Evolutionary conservation across 2,888 invertebrate genomes (phyloP).

Genomic region (Ophion costatus): DNA sequence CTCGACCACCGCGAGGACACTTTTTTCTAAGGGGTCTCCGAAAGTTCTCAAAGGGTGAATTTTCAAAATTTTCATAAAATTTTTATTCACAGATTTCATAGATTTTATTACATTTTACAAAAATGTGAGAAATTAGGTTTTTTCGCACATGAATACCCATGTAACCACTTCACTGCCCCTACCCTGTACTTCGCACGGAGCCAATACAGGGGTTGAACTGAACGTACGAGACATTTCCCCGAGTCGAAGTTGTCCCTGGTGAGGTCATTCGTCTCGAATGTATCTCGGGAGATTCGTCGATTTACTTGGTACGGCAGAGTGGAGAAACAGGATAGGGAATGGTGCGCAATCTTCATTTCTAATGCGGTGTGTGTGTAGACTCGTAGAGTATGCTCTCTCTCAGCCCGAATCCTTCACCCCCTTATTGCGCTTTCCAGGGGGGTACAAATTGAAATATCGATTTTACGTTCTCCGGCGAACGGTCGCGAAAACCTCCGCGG

Average conservation of each 20-base stretch:
- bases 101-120: too few species aligned
- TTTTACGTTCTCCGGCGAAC: constrained; percentile 64
- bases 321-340: neutral
- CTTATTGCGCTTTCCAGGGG: constrained; percentile 30
- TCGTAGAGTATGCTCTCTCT: constrained; percentile 7
- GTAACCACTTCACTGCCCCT: too few species aligned
- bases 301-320: constrained; percentile 23
- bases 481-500: constrained; percentile 51
- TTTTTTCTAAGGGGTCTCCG: too few species aligned
- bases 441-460: constrained; percentile 70
- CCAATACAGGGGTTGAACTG: neutral
- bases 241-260: constrained; percentile 6
- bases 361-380: constrained; percentile 7
- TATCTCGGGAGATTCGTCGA: constrained; percentile 32
- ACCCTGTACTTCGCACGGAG: neutral
- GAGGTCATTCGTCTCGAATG: neutral
- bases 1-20: too few species aligned
- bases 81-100: too few species aligned
- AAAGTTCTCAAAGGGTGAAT: too few species aligned
- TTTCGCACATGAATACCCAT: too few species aligned
- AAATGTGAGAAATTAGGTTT: too few species aligned
- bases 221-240: neutral
- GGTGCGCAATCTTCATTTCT: constrained; percentile 39
- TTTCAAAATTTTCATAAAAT: too few species aligned
- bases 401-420: constrained; percentile 43